Base-by-base conservation (phyloP, 2,797 vertebrate genomes). In the Podargus strigoides region DNA sequence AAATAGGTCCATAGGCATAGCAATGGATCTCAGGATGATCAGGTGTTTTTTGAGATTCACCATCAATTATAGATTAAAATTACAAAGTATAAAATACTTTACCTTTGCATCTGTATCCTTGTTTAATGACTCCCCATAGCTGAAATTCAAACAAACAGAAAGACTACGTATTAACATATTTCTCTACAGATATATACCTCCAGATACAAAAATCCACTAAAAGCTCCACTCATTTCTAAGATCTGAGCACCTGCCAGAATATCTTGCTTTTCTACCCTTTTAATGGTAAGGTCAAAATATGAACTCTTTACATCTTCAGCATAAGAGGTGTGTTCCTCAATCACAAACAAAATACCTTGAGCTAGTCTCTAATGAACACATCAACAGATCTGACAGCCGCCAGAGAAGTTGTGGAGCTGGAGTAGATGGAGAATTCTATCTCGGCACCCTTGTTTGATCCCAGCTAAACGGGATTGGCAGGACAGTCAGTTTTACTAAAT, bases 71-170 rank as follows among this genome's bases (percentile, higher is more conserved):
- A 58, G 72, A 78, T 50, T 68, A 73, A 79, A 75, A 62, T 85
- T 63, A 82, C 9, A 3, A 80, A 91, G 63, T 8, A 62, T 46
- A 21, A 85, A 88, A 32, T 68, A 91, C 87, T 68, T 98, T 98
- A 99, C 99, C 99, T 98, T 98, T 99, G 97, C 99, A 99, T 91
- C 98, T 98, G 96, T 98, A 99, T 85, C 99, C 99, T 98, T 99
- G 99, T 95, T 99, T 99, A 97, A 99, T 99, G 96, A 99, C 98
- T 60, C 99, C 99, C 99, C 99, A 99, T 64, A 99, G 97, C 95
- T 97, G 89, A 90, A 95, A 96, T 87, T 81, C 37, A 95, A 97
- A 76, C 37, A 93, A 78, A 94, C 13, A 84, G 34, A 92, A 83
- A 70, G 37, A 32, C 39, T 55, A 60, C 3, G 3, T 67, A 63